Conservation (phyloP, 2,113 vertebrate genomes). For the Catharus fuscescens region DNA sequence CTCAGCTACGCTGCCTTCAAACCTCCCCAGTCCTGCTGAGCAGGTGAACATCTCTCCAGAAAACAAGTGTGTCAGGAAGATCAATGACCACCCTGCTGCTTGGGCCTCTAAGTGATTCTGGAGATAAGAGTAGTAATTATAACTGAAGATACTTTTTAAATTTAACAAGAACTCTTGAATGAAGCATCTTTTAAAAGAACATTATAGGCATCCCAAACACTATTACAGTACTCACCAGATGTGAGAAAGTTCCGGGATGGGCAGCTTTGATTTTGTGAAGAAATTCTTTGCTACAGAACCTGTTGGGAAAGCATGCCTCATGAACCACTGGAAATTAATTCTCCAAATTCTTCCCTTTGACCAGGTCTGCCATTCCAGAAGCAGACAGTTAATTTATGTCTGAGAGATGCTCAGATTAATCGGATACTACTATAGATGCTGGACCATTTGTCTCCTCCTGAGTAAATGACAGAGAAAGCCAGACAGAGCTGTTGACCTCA, state of each 20-base stretch:
- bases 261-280: conserved; percentile 97
- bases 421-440: background rate
- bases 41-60: background rate
- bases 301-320: conserved; percentile 61
- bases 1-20: background rate
- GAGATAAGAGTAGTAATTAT: conserved; percentile 32
- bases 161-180: conserved; percentile 22
- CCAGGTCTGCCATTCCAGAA: background rate
- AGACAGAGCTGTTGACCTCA: conserved; percentile 31
- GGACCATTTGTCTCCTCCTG: background rate
- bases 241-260: conserved; percentile 94
- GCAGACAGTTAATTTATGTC: background rate
- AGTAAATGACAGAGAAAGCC: background rate
- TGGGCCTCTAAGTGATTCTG: conserved; percentile 30
- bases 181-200: rapidly evolving
- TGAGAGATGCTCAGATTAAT: background rate
- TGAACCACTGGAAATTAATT: background rate
- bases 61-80: conserved; percentile 34
- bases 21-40: conserved; percentile 12
- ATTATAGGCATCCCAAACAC: background rate
- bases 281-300: conserved; percentile 95
- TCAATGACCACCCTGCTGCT: conserved; percentile 17
- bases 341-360: background rate
- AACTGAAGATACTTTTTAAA: conserved; percentile 22
- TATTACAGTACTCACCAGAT: conserved; percentile 85